Evolutionary conservation across 92 coral and sea anemone genomes (phyloP).

Genomic region (Paragorgia papillata): DNA sequence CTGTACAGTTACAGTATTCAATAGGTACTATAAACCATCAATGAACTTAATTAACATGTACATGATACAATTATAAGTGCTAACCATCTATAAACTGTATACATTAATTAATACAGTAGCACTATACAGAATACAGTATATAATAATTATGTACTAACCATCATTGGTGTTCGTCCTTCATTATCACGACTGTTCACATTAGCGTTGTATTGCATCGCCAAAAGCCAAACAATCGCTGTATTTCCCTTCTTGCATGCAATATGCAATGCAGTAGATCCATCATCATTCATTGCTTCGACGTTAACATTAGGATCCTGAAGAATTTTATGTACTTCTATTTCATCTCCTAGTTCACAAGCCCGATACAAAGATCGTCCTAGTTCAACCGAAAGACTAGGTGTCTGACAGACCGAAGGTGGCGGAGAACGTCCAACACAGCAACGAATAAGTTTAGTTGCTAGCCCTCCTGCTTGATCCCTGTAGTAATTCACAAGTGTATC

Average conservation of each 20-base stretch:
- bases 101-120: no score
- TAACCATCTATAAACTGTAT: no score
- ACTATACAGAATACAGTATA: no score
- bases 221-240: conserved; percentile 68
- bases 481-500: conserved; percentile 87
- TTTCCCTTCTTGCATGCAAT: conserved; percentile 70
- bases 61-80: no score
- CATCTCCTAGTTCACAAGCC: conserved; percentile 83
- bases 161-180: conserved; percentile 79
- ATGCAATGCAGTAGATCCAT: conserved; percentile 84
- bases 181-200: conserved; percentile 86
- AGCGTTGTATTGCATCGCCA: conserved; percentile 80
- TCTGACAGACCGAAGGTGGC: conserved; percentile 83
- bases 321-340: conserved; percentile 64
- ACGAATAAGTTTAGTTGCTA: conserved; percentile 74
- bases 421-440: conserved; percentile 82
- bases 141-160: conserved; percentile 57
- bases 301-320: conserved; percentile 72
- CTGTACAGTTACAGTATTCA: no score
- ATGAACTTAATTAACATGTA: no score
- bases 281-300: conserved; percentile 79
- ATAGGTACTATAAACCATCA: no score
- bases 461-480: conserved; percentile 85
- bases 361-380: conserved; percentile 57
- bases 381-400: conserved; percentile 67